phyloP scores from a whole-genome alignment of 2,888 invertebrate genomes.

The Perdita meconis region DNA sequence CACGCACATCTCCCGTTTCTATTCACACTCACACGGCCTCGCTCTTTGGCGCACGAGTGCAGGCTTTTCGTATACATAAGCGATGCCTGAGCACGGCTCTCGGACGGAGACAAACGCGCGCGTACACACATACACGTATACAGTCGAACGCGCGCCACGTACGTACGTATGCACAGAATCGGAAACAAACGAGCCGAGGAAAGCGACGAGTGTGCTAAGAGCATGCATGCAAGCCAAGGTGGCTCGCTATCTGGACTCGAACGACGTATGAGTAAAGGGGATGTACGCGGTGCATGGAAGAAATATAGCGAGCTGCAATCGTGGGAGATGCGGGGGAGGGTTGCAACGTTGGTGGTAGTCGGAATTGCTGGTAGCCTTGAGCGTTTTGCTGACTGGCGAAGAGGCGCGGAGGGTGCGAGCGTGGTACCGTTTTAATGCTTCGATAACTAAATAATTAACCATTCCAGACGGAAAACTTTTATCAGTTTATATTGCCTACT shows the following conservation, averaged over 20 bases:
- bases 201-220: background rate
- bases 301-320: too few species aligned
- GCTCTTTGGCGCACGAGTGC: conserved; percentile 26
- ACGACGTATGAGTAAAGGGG: background rate
- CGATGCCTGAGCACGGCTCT: conserved; percentile 45
- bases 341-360: too few species aligned
- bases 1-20: conserved; percentile 35
- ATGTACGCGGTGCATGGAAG: background rate
- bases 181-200: conserved; percentile 18
- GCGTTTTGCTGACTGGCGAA: too few species aligned
- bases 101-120: conserved; percentile 45
- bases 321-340: too few species aligned
- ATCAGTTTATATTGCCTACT: too few species aligned
- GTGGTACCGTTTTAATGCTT: too few species aligned
- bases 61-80: conserved; percentile 34
- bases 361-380: too few species aligned
- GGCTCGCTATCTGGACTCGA: conserved; percentile 3
- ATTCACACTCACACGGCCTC: conserved; percentile 40
- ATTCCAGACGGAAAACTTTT: too few species aligned
- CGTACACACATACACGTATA: conserved; percentile 21
- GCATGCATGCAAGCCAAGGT: background rate
- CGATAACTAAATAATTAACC: too few species aligned
- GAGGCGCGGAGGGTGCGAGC: too few species aligned
- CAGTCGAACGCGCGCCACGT: conserved; percentile 21
- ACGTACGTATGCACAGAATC: conserved; percentile 28